Conservation (phyloP, 1,140 invertebrate species). For the Metaphire vulgaris region DNA sequence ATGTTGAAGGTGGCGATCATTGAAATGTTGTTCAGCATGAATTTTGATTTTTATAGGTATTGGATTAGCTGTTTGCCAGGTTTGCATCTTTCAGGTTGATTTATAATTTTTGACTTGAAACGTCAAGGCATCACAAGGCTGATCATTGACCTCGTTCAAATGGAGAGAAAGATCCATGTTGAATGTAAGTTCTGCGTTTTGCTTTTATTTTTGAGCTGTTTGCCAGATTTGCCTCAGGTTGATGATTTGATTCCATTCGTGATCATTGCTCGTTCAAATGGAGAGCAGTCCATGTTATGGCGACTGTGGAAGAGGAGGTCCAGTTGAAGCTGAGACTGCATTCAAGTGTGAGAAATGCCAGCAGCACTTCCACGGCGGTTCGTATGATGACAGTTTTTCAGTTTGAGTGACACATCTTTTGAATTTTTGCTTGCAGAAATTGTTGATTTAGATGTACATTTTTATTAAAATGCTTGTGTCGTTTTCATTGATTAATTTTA, state of each 20-base stretch:
- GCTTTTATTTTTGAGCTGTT: background rate
- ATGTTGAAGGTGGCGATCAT: no score
- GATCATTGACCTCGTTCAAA: background rate
- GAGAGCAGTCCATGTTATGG: background rate
- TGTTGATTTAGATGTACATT: background rate
- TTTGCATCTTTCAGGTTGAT: no score
- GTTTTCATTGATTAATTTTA: background rate
- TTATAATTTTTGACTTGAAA: no score
- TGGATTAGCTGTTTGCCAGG: no score
- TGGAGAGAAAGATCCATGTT: background rate
- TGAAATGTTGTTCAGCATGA: no score
- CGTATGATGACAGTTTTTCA: background rate
- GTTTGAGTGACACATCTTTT: background rate
- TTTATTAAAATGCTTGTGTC: background rate
- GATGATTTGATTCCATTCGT: no score
- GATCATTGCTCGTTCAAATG: no score
- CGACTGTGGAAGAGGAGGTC: background rate
- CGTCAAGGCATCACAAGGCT: background rate
- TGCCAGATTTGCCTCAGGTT: no score
- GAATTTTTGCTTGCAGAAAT: background rate
- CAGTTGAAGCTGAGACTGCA: background rate
- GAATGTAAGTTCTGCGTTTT: background rate
- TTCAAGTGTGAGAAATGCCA: background rate
- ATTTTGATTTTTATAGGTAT: no score
- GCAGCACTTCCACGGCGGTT: background rate